Percentiles rank a stretch among this genome's conserved stretches.
These are phyloP conservation scores for Thecocarcelia acutangulata DNA, from an alignment of 2,888 invertebrate species.

Conservation along the genomic window DNA sequence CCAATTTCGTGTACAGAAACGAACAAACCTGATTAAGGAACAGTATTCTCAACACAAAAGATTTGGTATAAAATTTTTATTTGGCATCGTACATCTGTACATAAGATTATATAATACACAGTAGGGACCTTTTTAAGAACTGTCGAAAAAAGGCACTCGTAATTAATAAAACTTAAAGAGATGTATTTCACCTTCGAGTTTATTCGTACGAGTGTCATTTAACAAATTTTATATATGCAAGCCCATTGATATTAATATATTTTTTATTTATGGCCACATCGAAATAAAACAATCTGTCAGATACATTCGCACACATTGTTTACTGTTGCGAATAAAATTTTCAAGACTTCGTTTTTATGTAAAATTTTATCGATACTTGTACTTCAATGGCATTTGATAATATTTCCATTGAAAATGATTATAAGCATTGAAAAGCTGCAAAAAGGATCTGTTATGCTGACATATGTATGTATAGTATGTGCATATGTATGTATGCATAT, in stretches of 20 bases:
- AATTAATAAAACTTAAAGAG: too few relatives aligned
- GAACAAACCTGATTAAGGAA: too few relatives aligned
- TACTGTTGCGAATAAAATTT: slow-evolving; percentile 74
- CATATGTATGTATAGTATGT: not conserved
- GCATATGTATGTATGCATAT: not conserved
- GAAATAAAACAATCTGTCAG: slow-evolving; percentile 75
- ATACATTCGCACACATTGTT: slow-evolving; percentile 70
- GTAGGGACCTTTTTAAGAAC: too few relatives aligned
- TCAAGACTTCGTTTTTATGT: slow-evolving; percentile 56
- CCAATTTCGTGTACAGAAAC: too few relatives aligned
- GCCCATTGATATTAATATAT: not conserved
- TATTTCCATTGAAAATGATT: not conserved
- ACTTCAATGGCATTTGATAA: slow-evolving; percentile 9
- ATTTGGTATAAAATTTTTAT: too few relatives aligned
- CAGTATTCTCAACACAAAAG: too few relatives aligned
- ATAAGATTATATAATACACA: too few relatives aligned
- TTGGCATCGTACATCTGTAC: too few relatives aligned
- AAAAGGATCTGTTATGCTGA: slow-evolving; percentile 6
- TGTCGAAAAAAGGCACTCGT: too few relatives aligned
- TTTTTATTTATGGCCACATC: slow-evolving; percentile 36
- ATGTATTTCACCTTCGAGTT: too few relatives aligned
- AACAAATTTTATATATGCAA: slow-evolving; percentile 9
- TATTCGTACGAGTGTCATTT: too few relatives aligned
- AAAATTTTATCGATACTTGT: slow-evolving; percentile 35
- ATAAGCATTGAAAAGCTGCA: not conserved